phyloP scores from a whole-genome alignment of 2,888 invertebrate genomes.

The Drosophila merina region DNA sequence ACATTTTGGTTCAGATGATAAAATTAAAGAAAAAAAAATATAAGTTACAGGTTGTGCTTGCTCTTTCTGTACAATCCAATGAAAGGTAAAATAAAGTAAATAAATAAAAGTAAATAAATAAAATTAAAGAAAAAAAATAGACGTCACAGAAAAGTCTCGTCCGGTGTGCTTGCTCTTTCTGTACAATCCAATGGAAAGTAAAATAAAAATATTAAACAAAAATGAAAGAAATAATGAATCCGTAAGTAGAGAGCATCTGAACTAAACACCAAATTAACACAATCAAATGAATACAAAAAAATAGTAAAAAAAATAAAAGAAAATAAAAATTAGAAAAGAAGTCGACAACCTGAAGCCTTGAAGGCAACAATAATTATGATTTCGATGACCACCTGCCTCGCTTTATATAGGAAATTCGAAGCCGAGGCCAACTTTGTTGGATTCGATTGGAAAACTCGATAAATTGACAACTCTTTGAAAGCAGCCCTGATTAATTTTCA shows the following conservation, averaged over 20 bases:
- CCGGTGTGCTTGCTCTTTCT: too few species aligned
- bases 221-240: not conserved
- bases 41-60: too few species aligned
- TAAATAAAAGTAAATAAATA: too few species aligned
- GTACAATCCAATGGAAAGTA: too few species aligned
- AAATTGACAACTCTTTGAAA: constrained; percentile 29
- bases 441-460: not conserved
- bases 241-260: not conserved
- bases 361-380: not conserved
- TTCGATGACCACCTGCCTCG: not conserved
- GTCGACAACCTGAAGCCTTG: not conserved
- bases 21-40: too few species aligned
- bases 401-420: not conserved
- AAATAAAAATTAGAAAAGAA: not conserved
- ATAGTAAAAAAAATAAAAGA: not conserved
- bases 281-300: too few species aligned
- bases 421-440: not conserved
- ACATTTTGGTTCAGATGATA: too few species aligned
- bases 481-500: constrained; percentile 44
- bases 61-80: too few species aligned
- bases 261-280: not conserved
- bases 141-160: too few species aligned
- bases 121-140: too few species aligned
- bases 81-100: too few species aligned
- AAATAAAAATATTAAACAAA: not conserved